Conservation (phyloP, 2,797 vertebrate genomes). For the Microctenopoma lineatum region DNA sequence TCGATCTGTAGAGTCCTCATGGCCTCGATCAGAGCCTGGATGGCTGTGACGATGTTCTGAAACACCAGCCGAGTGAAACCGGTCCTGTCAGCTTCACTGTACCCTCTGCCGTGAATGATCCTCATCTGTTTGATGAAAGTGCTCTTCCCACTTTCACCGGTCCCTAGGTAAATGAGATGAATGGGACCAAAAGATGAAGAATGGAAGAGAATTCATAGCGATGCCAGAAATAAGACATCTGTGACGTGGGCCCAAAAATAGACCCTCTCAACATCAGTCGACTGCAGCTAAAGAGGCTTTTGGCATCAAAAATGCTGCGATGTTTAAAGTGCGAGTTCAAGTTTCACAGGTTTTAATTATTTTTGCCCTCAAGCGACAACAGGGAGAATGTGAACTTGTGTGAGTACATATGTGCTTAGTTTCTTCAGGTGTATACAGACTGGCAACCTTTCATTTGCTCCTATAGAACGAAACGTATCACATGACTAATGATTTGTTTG, state of each 20-base stretch:
- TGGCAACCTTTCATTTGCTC: constrained; percentile 9
- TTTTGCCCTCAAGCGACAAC: not conserved
- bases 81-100: constrained; percentile 85
- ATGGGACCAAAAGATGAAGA: constrained; percentile 46
- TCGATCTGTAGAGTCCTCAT: constrained; percentile 84
- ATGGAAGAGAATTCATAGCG: constrained; percentile 51
- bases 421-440: constrained; percentile 2
- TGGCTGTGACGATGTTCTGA: constrained; percentile 88
- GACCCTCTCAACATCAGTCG: constrained; percentile 43
- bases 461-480: not conserved
- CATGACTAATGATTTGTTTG: not conserved
- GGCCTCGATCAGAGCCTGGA: constrained; percentile 86
- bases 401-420: not conserved
- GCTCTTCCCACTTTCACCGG: constrained; percentile 93
- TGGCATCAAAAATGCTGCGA: constrained; percentile 1
- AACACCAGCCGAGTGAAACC: constrained; percentile 85
- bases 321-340: constrained; percentile 11
- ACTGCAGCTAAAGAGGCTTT: constrained; percentile 29
- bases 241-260: constrained; percentile 19
- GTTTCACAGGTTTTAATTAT: constrained; percentile 7
- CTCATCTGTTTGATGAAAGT: constrained; percentile 97
- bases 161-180: constrained; percentile 79
- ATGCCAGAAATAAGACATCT: constrained; percentile 42
- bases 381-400: not conserved
- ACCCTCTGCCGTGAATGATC: constrained; percentile 91